phyloP scores from a whole-genome alignment of 2,888 invertebrate species.

The Ormyrus labotus region DNA sequence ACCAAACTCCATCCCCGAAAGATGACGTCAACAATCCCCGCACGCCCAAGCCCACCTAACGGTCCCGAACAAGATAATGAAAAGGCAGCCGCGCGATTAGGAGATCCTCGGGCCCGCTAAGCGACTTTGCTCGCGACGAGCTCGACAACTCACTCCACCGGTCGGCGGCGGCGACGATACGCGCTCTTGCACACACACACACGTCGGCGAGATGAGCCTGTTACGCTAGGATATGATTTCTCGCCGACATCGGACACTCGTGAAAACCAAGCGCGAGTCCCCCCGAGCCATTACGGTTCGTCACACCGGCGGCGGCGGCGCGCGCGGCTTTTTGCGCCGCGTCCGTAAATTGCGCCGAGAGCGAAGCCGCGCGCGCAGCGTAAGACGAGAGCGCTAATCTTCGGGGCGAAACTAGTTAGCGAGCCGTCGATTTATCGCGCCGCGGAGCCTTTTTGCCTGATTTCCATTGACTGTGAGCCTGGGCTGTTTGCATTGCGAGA shows the following conservation, averaged over 20 bases:
- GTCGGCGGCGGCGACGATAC: slow-evolving; percentile 65
- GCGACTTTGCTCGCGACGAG: slow-evolving; percentile 50
- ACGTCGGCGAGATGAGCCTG: slow-evolving; percentile 52
- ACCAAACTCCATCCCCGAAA: no score
- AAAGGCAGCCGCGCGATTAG: no score
- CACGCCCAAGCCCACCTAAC: no score
- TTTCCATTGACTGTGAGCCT: no score
- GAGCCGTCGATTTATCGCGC: not conserved
- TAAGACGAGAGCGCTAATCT: not conserved
- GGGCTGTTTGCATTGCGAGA: no score
- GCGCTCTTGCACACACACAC: not conserved
- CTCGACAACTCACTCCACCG: slow-evolving; percentile 64
- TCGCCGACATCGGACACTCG: slow-evolving; percentile 69
- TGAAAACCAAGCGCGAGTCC: slow-evolving; percentile 65
- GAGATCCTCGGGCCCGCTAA: not conserved
- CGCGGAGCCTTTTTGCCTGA: not conserved
- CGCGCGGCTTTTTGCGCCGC: slow-evolving; percentile 11
- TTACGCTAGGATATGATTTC: slow-evolving; percentile 65
- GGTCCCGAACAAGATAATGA: no score
- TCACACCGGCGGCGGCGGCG: not conserved
- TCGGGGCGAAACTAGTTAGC: not conserved
- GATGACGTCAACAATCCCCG: no score
- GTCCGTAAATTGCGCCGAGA: slow-evolving; percentile 27
- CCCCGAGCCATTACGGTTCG: slow-evolving; percentile 34
- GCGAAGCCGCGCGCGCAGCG: not conserved